Evolutionary conservation across 2,888 invertebrate species (phyloP).

Genomic region (Exocentrus adspersus): DNA sequence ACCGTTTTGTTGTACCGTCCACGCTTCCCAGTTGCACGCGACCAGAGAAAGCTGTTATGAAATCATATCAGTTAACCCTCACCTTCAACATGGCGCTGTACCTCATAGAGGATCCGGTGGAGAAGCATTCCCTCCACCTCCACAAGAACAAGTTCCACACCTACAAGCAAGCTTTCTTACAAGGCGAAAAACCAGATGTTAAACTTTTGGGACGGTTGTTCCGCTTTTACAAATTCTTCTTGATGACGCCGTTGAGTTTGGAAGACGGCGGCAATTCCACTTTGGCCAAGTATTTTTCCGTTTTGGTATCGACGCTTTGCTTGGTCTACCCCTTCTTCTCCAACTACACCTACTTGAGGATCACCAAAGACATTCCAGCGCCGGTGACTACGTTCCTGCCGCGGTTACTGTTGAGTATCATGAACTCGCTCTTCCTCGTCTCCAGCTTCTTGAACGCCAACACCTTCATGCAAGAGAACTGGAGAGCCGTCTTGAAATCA

Average conservation of each 20-base stretch:
- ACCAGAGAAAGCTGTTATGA: no score
- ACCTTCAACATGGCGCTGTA: background rate
- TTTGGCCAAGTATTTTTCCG: background rate
- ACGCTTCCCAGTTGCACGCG: no score
- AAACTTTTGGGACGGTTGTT: background rate
- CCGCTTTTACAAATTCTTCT: background rate
- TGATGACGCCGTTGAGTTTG: background rate
- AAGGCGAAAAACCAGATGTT: background rate
- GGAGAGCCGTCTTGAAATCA: background rate
- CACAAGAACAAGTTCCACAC: background rate
- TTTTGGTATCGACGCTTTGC: background rate
- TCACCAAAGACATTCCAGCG: background rate
- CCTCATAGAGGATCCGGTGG: background rate
- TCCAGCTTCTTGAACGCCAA: background rate
- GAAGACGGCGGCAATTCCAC: background rate
- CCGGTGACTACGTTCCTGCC: background rate
- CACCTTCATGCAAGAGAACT: background rate
- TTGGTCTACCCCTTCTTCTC: background rate
- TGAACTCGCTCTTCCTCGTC: background rate
- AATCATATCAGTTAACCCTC: no score
- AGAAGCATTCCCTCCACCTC: background rate
- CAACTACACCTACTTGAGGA: background rate
- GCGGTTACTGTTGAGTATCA: background rate
- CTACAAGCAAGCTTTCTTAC: conserved; percentile 1
- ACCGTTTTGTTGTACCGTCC: no score